A percentile compares a stretch with the other conserved stretches of the same genome.
Conservation (phyloP, 2,113 vertebrate genomes). For the Bubo blakistoni region DNA sequence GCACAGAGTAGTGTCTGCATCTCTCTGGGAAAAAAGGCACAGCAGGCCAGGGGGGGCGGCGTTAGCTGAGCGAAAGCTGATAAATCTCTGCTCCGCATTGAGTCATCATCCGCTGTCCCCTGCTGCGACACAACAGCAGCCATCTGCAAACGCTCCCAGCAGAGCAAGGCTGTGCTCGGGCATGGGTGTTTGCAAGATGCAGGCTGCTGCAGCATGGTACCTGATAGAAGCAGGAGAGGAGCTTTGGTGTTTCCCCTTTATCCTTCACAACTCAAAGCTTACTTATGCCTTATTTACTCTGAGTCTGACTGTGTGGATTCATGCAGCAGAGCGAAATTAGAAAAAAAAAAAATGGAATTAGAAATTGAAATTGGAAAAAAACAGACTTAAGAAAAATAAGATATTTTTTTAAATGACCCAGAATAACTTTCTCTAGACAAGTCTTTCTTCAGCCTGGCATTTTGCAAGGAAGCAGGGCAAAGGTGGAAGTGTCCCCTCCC, state of each 20-base stretch:
- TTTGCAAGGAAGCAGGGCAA: background rate
- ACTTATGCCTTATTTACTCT: background rate
- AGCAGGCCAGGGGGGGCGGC: rapidly evolving
- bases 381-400: background rate
- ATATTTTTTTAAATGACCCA: background rate
- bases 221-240: background rate
- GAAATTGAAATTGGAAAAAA: background rate
- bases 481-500: background rate
- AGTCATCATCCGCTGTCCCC: background rate
- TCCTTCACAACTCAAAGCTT: background rate
- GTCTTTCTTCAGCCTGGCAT: background rate
- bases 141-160: background rate
- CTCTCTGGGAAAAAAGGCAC: background rate
- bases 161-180: rapidly evolving
- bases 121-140: rapidly evolving
- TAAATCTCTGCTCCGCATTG: background rate
- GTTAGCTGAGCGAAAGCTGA: background rate
- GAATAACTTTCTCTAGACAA: background rate
- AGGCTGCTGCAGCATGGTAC: background rate
- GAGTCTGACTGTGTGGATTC: background rate
- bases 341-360: background rate
- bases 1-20: rapidly evolving
- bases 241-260: background rate
- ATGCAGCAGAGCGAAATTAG: background rate
- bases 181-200: background rate